These are phyloP conservation scores for Steinernema khuongi DNA, from an alignment of 1,140 invertebrate genomes.

Conservation along the genomic window DNA sequence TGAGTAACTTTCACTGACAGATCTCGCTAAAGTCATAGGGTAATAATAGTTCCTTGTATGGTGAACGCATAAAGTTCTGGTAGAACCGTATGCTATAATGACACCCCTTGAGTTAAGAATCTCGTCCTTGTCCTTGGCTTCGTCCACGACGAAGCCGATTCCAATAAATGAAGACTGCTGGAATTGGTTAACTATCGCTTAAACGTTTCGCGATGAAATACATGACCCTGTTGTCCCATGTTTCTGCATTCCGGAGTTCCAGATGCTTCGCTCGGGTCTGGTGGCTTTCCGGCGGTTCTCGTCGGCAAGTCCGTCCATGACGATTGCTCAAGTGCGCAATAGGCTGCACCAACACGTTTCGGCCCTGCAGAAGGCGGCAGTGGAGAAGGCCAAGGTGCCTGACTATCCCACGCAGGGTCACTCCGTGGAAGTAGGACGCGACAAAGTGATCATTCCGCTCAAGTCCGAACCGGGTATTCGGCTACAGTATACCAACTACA, in stretches of 20 bases:
- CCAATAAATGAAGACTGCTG: neutral
- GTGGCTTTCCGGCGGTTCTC: neutral
- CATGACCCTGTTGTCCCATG: neutral
- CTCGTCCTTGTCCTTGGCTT: no score
- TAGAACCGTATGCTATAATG: no score
- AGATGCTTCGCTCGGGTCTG: neutral
- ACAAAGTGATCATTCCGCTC: slow-evolving; percentile 69
- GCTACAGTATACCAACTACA: slow-evolving; percentile 69
- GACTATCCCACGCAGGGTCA: slow-evolving; percentile 28
- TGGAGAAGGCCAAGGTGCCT: neutral
- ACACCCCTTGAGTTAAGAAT: no score
- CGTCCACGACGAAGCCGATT: neutral
- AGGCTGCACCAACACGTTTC: neutral
- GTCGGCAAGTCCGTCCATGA: neutral
- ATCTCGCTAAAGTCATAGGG: neutral
- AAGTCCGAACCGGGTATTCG: slow-evolving; percentile 65
- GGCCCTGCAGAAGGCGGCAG: neutral
- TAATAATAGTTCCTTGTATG: neutral
- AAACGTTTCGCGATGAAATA: neutral
- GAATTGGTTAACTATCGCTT: neutral
- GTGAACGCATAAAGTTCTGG: neutral
- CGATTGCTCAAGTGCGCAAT: neutral
- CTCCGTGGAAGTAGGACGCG: slow-evolving; percentile 65
- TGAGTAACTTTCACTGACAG: neutral
- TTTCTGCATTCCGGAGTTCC: neutral